Percentiles rank a stretch among this genome's conserved stretches.
phyloP scores from a whole-genome alignment of 92 coral and sea anemone species.

The Parazoanthus darwini region DNA sequence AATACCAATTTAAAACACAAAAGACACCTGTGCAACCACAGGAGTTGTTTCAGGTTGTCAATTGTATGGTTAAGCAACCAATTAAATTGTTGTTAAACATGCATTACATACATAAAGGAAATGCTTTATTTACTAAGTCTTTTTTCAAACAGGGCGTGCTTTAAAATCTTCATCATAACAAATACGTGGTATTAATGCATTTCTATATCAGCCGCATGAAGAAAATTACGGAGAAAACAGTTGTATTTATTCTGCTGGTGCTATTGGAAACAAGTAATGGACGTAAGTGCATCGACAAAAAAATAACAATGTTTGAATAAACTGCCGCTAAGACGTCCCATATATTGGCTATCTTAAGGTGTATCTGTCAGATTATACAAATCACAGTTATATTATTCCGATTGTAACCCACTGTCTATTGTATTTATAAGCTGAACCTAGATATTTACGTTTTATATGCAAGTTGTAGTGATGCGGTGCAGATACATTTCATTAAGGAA shows the following conservation, averaged over 20 bases:
- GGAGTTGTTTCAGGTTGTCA: constrained; percentile 6
- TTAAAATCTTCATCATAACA: too few relatives aligned
- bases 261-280: not conserved
- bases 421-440: not conserved
- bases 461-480: not conserved
- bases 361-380: not conserved
- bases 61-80: not conserved
- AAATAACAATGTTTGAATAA: not conserved
- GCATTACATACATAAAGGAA: not conserved
- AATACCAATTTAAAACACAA: not conserved
- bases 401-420: too few relatives aligned
- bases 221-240: not conserved
- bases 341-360: not conserved
- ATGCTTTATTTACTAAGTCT: not conserved
- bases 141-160: not conserved
- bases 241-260: not conserved
- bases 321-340: not conserved
- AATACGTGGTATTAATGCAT: not conserved
- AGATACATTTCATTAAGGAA: not conserved
- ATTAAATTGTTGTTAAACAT: not conserved
- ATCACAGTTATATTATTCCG: not conserved
- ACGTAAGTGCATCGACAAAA: not conserved
- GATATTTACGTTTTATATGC: not conserved
- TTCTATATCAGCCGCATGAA: not conserved
- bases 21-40: constrained; percentile 16